phyloP scores from a whole-genome alignment of 2,888 invertebrate genomes.

The Abrostola triplasia region DNA sequence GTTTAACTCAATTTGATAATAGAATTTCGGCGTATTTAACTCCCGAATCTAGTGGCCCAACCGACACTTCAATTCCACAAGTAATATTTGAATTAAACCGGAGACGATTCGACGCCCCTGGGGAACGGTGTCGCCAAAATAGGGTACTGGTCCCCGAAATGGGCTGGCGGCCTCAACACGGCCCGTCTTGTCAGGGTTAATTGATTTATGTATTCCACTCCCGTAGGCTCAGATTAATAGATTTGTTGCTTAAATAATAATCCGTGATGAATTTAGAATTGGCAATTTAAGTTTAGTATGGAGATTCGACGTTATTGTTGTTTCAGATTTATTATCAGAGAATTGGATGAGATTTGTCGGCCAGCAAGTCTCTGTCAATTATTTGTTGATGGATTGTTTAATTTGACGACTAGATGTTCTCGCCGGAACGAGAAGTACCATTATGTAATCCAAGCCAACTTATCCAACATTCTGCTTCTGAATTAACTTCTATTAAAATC shows the following conservation, averaged over 20 bases:
- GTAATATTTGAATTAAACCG: conserved; percentile 85
- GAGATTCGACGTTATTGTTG: conserved; percentile 51
- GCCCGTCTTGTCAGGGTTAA: conserved; percentile 80
- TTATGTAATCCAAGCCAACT: no score
- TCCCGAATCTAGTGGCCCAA: conserved; percentile 62
- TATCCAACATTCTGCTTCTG: no score
- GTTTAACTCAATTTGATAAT: conserved; percentile 55
- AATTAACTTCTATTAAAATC: no score
- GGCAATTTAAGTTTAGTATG: conserved; percentile 68
- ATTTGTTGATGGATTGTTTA: conserved; percentile 44
- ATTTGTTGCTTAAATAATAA: conserved; percentile 83
- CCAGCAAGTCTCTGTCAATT: conserved; percentile 39
- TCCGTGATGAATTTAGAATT: conserved; percentile 78
- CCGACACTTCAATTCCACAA: conserved; percentile 80
- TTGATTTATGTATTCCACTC: conserved; percentile 83
- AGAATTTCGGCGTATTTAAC: conserved; percentile 54
- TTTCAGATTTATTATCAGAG: conserved; percentile 46
- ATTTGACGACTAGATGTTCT: conserved; percentile 27
- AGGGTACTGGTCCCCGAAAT: conserved; percentile 76
- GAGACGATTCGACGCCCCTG: conserved; percentile 75
- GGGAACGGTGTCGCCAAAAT: conserved; percentile 77
- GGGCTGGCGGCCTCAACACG: conserved; percentile 79
- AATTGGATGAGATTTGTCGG: conserved; percentile 38
- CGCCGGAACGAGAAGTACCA: not conserved
- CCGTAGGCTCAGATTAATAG: conserved; percentile 77